A percentile compares a stretch with the other conserved stretches of the same genome.
phyloP scores from a whole-genome alignment of 2,888 invertebrate genomes.

The Agrilus cyanescens region DNA sequence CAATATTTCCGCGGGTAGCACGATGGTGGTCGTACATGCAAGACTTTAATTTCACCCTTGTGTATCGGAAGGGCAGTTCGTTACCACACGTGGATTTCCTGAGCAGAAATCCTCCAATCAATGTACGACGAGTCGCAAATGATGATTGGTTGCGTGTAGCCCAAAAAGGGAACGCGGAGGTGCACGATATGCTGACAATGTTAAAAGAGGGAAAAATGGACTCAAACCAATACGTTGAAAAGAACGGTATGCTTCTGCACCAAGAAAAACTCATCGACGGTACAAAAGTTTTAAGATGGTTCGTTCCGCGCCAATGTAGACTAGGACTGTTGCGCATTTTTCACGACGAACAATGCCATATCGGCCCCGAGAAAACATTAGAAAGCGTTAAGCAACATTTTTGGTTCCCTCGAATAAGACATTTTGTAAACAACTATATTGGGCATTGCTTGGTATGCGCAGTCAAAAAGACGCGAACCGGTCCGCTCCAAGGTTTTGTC shows the following conservation, averaged over 20 bases:
- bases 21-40: conserved; percentile 24
- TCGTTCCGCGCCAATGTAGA: conserved; percentile 15
- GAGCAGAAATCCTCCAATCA: conserved; percentile 10
- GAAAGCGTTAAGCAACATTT: too few species aligned
- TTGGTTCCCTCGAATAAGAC: conserved; percentile 17
- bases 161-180: conserved; percentile 15
- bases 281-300: conserved; percentile 12
- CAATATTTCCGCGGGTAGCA: conserved; percentile 21
- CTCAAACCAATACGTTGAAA: conserved; percentile 16
- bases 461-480: conserved; percentile 18
- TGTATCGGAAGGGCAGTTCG: conserved; percentile 10
- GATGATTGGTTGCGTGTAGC: conserved; percentile 13
- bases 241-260: conserved; percentile 15
- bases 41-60: conserved; percentile 15
- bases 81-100: too few species aligned
- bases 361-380: too few species aligned
- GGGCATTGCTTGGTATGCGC: conserved; percentile 19
- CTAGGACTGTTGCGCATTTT: conserved; percentile 18
- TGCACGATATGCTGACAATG: conserved; percentile 5
- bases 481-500: conserved; percentile 12
- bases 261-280: conserved; percentile 9
- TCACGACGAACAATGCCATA: conserved; percentile 18
- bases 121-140: conserved; percentile 4
- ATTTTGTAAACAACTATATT: conserved; percentile 18
- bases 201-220: conserved; percentile 15